A percentile compares a stretch with the other conserved stretches of the same genome.
Conservation (phyloP, 2,888 invertebrate genomes). For the Digitonthophagus gazella region DNA sequence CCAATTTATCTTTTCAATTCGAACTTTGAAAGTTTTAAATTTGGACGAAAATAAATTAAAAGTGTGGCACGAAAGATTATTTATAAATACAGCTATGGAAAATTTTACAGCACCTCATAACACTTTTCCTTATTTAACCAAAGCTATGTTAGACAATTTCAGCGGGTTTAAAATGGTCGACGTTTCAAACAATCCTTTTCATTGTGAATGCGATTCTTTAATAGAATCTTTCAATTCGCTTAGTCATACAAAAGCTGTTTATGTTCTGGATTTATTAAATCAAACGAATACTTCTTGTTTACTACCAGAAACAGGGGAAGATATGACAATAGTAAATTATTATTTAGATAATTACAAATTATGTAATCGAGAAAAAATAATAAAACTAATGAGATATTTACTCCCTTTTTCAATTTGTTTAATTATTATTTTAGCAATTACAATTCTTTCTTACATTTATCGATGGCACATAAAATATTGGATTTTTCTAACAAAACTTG, state of each 20-base stretch:
- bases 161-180: conserved; percentile 52
- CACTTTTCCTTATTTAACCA: conserved; percentile 57
- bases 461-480: conserved; percentile 47
- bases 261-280: conserved; percentile 23
- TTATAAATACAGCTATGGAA: conserved; percentile 49
- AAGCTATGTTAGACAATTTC: conserved; percentile 59
- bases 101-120: conserved; percentile 54
- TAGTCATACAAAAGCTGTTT: background rate
- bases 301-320: conserved; percentile 35
- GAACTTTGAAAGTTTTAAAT: conserved; percentile 52
- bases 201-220: conserved; percentile 54
- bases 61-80: conserved; percentile 57
- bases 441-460: conserved; percentile 30
- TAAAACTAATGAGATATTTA: conserved; percentile 15
- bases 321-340: conserved; percentile 36
- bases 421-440: conserved; percentile 18
- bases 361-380: background rate
- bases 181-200: conserved; percentile 56
- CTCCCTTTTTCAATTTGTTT: conserved; percentile 19
- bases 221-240: conserved; percentile 47
- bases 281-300: conserved; percentile 31
- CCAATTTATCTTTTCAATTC: conserved; percentile 51
- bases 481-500: conserved; percentile 58
- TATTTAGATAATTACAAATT: conserved; percentile 15
- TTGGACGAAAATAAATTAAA: conserved; percentile 55